Conservation (phyloP, 1,140 invertebrate species). For the Conus ventricosus region DNA sequence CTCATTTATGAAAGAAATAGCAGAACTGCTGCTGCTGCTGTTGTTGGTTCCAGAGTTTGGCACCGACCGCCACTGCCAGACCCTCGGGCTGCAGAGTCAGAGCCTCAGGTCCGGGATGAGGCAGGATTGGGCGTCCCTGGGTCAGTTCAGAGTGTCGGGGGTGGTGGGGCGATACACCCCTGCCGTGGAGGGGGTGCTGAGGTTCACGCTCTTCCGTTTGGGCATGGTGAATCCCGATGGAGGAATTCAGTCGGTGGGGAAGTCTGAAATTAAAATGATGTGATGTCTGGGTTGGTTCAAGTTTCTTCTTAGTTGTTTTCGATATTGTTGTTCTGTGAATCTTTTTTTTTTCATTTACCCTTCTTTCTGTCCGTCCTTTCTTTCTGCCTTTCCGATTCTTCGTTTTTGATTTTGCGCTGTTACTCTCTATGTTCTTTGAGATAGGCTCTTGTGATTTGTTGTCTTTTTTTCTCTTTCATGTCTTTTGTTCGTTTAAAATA, state of each 20-base stretch:
- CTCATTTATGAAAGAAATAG: too few relatives aligned
- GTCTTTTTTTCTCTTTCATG: too few relatives aligned
- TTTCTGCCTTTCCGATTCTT: too few relatives aligned
- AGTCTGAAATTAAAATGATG: background rate
- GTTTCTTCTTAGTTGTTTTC: background rate
- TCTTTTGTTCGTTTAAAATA: too few relatives aligned
- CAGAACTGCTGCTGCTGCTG: background rate
- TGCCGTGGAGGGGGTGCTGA: background rate
- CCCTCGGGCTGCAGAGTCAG: background rate
- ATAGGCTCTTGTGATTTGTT: too few relatives aligned
- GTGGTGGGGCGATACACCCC: constrained; percentile 1
- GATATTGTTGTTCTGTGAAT: too few relatives aligned
- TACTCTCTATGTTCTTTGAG: too few relatives aligned
- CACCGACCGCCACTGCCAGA: background rate
- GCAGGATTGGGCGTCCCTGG: background rate
- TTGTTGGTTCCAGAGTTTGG: background rate
- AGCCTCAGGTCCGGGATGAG: background rate
- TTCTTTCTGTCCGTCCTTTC: too few relatives aligned
- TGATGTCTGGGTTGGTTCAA: background rate
- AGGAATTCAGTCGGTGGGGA: background rate
- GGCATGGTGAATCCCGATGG: background rate
- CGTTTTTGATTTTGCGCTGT: too few relatives aligned
- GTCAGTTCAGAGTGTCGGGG: background rate
- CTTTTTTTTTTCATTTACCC: too few relatives aligned
- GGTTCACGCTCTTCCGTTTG: background rate